Evolutionary conservation across 1,140 invertebrate species (phyloP).

Genomic region (Brachionus plicatilis): DNA sequence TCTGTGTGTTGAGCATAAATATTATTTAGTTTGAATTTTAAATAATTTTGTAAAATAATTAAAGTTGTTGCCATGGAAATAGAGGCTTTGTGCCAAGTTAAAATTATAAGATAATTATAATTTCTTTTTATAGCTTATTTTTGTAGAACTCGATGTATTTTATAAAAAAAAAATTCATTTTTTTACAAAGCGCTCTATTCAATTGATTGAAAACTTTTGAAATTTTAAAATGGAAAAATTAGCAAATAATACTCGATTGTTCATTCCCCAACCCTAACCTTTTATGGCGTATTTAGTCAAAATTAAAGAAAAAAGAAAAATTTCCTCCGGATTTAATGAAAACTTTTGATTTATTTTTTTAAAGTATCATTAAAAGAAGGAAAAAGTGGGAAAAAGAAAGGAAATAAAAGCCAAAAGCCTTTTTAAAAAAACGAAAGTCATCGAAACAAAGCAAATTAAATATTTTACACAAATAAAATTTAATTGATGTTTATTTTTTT

Average conservation of each 20-base stretch:
- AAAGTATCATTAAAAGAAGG: no score
- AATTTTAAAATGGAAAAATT: no score
- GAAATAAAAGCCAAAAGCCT: neutral
- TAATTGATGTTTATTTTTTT: neutral
- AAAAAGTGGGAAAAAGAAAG: neutral
- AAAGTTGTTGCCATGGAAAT: neutral
- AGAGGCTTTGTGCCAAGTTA: neutral
- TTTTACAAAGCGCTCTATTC: neutral
- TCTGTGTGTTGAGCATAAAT: neutral
- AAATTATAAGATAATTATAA: neutral
- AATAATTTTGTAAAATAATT: neutral
- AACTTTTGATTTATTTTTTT: no score
- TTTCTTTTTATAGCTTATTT: neutral
- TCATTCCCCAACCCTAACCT: no score
- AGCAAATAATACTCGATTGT: no score
- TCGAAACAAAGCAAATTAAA: neutral
- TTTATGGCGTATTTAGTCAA: no score
- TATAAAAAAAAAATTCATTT: neutral
- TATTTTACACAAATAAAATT: neutral
- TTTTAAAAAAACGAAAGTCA: neutral
- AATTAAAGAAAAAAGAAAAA: no score
- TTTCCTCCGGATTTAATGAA: no score
- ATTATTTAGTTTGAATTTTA: neutral
- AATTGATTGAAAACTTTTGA: neutral
- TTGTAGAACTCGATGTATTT: neutral